phyloP scores from a whole-genome alignment of 1,140 invertebrate species.

The Dendrolimus punctatus region DNA sequence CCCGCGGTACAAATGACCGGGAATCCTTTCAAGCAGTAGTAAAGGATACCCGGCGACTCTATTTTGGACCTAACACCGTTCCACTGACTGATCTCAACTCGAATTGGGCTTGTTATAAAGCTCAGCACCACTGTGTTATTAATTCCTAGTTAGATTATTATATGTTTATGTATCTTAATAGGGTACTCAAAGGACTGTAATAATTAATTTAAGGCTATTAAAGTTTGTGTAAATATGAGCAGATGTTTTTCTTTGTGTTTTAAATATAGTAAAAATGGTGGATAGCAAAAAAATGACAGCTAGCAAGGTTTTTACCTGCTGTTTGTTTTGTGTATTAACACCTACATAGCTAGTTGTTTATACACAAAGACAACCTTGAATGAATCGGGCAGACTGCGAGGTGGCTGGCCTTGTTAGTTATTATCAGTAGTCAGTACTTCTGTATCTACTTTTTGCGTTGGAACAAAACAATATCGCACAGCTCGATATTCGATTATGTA shows the following conservation, averaged over 20 bases:
- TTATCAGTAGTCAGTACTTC: conserved; percentile 10
- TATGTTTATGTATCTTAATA: conserved; percentile 46
- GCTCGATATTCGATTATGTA: not conserved
- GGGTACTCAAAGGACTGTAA: conserved; percentile 55
- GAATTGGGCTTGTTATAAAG: conserved; percentile 62
- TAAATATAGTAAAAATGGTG: not conserved
- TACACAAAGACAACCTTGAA: conserved; percentile 66
- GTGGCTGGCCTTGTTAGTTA: conserved; percentile 30
- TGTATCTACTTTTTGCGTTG: conserved; percentile 17
- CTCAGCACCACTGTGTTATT: conserved; percentile 65
- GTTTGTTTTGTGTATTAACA: conserved; percentile 2
- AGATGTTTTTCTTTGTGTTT: conserved; percentile 32
- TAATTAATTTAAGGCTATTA: conserved; percentile 59
- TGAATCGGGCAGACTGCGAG: conserved; percentile 19
- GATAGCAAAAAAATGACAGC: conserved; percentile 15
- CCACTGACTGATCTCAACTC: conserved; percentile 61
- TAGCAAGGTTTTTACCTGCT: conserved; percentile 26
- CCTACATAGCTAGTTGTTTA: conserved; percentile 44
- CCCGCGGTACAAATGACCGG: conserved; percentile 24
- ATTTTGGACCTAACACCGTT: conserved; percentile 57
- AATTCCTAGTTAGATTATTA: conserved; percentile 62
- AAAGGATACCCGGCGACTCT: conserved; percentile 20
- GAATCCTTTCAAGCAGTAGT: not conserved
- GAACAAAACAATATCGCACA: conserved; percentile 11
- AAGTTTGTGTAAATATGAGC: conserved; percentile 31